These are phyloP conservation scores for Polydesmus complanatus DNA, from an alignment of 2,888 invertebrate species.

Conservation along the genomic window DNA sequence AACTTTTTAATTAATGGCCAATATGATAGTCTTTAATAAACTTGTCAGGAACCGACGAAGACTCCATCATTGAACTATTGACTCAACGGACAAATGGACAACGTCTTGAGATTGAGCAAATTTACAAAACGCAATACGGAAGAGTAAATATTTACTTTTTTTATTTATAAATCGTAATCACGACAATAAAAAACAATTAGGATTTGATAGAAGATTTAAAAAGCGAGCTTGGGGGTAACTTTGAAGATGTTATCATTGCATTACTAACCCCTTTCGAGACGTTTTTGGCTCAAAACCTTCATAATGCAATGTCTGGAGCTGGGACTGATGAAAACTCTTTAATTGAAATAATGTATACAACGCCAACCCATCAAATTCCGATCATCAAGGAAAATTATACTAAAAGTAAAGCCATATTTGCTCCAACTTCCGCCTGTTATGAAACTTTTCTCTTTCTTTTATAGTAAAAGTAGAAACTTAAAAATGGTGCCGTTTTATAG, in stretches of 20 bases:
- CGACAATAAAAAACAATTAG: slow-evolving; percentile 28
- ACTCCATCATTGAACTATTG: slow-evolving; percentile 69
- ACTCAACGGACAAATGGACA: slow-evolving; percentile 70
- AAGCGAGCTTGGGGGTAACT: slow-evolving; percentile 76
- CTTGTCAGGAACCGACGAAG: slow-evolving; percentile 64
- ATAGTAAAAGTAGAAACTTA: too few species aligned
- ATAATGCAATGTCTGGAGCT: slow-evolving; percentile 66
- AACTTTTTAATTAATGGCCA: not conserved
- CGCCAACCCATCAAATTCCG: slow-evolving; percentile 64
- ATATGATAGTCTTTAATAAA: not conserved
- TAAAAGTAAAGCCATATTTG: slow-evolving; percentile 8
- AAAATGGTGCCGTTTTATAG: too few species aligned
- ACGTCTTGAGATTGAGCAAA: slow-evolving; percentile 62
- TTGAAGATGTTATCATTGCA: slow-evolving; percentile 67
- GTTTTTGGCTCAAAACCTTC: slow-evolving; percentile 67
- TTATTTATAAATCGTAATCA: not conserved
- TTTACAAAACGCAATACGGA: slow-evolving; percentile 76
- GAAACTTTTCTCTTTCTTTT: too few species aligned
- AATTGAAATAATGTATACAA: slow-evolving; percentile 75
- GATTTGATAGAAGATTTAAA: slow-evolving; percentile 69
- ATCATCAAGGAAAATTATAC: slow-evolving; percentile 5
- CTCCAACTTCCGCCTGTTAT: too few species aligned
- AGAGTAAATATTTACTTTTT: slow-evolving; percentile 44
- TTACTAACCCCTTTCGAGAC: slow-evolving; percentile 72
- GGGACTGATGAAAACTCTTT: slow-evolving; percentile 75